Evolutionary conservation across 2,113 vertebrate species (phyloP).

Genomic region (Tragelaphus scriptus): DNA sequence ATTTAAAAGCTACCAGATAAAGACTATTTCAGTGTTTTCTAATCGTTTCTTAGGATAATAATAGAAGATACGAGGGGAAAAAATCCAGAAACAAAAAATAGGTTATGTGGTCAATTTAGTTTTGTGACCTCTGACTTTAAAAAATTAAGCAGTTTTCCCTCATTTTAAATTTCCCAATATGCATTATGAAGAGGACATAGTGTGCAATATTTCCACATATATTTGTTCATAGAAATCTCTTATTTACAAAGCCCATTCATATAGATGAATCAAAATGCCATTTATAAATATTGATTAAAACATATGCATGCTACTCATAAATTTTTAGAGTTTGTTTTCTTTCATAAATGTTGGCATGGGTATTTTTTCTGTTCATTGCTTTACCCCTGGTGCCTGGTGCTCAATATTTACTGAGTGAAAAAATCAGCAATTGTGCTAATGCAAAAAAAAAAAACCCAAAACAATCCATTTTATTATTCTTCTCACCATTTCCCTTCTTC

Average conservation of each 20-base stretch:
- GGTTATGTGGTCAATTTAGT: background rate
- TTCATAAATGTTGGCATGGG: background rate
- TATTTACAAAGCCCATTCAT: background rate
- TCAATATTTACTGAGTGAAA: background rate
- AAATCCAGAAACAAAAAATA: background rate
- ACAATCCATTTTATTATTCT: background rate
- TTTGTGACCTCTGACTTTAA: background rate
- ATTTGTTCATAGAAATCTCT: background rate
- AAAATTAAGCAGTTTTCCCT: background rate
- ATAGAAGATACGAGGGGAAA: background rate
- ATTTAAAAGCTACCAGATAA: background rate
- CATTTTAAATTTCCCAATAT: background rate
- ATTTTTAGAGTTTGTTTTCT: background rate
- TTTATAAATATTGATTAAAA: background rate
- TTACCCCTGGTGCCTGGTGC: background rate
- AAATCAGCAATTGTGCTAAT: background rate
- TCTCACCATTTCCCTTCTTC: background rate
- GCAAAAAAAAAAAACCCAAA: background rate
- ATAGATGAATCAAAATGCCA: background rate
- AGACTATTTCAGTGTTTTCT: background rate
- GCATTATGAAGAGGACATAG: too few species aligned
- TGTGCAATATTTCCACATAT: background rate
- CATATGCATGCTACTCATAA: background rate
- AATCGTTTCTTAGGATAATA: background rate
- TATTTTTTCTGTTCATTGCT: background rate